Evolutionary conservation across 92 coral and sea anemone genomes (phyloP).

Genomic region (Palythoa grandis): DNA sequence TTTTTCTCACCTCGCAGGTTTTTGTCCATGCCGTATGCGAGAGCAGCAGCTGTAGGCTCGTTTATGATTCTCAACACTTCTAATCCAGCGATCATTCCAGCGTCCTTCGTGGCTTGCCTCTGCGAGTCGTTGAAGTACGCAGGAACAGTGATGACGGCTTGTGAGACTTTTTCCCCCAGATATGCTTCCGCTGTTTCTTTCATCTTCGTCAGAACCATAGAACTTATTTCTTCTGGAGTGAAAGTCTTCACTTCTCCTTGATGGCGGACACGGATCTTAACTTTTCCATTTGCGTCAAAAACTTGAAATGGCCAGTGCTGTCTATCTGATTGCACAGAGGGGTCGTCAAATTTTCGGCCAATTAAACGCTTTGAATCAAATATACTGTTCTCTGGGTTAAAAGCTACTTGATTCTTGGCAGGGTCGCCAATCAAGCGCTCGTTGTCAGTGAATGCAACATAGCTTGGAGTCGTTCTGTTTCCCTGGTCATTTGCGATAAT

Average conservation of each 20-base stretch:
- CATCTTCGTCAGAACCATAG: slow-evolving; percentile 76
- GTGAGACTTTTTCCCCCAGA: slow-evolving; percentile 69
- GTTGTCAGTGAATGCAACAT: slow-evolving; percentile 90
- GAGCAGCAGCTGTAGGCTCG: slow-evolving; percentile 87
- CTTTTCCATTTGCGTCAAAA: slow-evolving; percentile 55
- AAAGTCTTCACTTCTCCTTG: slow-evolving; percentile 68
- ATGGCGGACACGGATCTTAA: slow-evolving; percentile 63
- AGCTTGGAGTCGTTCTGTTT: slow-evolving; percentile 94
- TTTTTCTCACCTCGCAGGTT: slow-evolving; percentile 59
- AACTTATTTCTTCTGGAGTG: slow-evolving; percentile 74
- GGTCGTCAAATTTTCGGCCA: slow-evolving; percentile 82
- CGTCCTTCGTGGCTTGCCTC: slow-evolving; percentile 80
- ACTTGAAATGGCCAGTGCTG: slow-evolving; percentile 86
- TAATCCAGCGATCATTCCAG: slow-evolving; percentile 80
- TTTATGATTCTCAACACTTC: slow-evolving; percentile 83
- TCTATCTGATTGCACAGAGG: slow-evolving; percentile 75
- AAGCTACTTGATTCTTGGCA: slow-evolving; percentile 92
- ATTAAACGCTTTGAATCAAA: slow-evolving; percentile 95
- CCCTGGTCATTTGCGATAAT: slow-evolving; percentile 98
- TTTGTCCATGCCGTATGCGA: slow-evolving; percentile 84
- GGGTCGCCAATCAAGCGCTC: slow-evolving; percentile 96
- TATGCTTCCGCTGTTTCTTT: slow-evolving; percentile 50
- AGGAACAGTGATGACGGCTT: slow-evolving; percentile 76
- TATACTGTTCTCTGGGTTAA: slow-evolving; percentile 84
- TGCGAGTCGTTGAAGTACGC: slow-evolving; percentile 83